phyloP scores from a whole-genome alignment of 2,888 invertebrate species.

The Netelia fuscicornis region DNA sequence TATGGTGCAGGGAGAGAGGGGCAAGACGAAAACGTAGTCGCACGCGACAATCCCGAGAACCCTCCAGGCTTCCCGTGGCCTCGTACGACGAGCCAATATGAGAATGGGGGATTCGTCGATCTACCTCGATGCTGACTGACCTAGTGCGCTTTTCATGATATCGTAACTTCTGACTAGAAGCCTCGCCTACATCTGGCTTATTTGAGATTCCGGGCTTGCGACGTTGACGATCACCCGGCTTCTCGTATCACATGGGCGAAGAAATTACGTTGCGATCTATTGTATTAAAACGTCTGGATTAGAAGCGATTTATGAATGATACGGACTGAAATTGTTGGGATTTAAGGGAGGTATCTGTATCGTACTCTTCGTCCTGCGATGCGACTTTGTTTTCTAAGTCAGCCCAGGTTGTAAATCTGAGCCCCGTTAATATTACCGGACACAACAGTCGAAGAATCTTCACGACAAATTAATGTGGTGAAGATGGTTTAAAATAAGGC shows the following conservation, averaged over 20 bases:
- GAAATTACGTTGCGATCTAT: not conserved
- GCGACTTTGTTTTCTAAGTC: no score
- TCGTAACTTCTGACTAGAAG: slow-evolving; percentile 2
- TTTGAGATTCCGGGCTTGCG: not conserved
- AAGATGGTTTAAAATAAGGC: no score
- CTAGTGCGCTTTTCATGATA: not conserved
- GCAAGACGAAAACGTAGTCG: not conserved
- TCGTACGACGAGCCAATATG: not conserved
- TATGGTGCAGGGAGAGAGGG: not conserved
- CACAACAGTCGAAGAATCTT: no score
- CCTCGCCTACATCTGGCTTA: not conserved
- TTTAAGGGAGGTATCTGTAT: not conserved
- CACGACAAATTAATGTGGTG: no score
- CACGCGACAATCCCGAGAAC: not conserved
- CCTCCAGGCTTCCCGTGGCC: not conserved
- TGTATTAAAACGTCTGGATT: not conserved
- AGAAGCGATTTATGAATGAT: no score
- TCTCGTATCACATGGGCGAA: not conserved
- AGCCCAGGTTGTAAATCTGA: no score
- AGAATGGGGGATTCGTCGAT: not conserved
- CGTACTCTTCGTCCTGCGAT: no score
- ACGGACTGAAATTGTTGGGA: not conserved
- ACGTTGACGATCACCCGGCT: not conserved
- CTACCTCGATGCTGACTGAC: not conserved
- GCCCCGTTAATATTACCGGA: no score